Evolutionary conservation across 1,140 invertebrate genomes (phyloP).

Genomic region (Lucilia sericata): DNA sequence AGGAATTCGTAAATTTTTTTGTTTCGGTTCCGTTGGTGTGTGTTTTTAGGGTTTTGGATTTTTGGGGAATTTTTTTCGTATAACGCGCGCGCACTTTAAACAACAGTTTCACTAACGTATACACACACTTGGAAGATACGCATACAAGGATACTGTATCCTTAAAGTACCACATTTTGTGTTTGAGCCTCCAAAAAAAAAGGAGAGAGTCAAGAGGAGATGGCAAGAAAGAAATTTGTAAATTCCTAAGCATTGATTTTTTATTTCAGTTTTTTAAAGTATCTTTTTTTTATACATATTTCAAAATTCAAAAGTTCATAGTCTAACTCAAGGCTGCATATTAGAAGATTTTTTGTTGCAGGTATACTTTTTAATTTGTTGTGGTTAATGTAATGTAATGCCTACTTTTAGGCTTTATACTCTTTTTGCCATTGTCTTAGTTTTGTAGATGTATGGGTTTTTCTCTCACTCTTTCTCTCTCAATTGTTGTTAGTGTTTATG

Average conservation of each 20-base stretch:
- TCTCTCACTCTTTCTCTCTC: not conserved
- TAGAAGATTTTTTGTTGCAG: not conserved
- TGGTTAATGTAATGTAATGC: not conserved
- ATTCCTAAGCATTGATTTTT: not conserved
- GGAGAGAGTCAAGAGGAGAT: too few species aligned
- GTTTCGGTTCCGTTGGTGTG: not conserved
- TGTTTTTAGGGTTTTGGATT: not conserved
- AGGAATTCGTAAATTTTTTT: not conserved
- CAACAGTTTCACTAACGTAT: not conserved
- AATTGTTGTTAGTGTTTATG: not conserved
- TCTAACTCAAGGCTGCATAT: not conserved
- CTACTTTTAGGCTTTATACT: conserved; percentile 5
- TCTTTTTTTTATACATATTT: not conserved
- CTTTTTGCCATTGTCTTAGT: not conserved
- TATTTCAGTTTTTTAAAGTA: not conserved
- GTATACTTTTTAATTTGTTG: not conserved
- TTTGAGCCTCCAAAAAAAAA: too few species aligned
- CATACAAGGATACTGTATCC: not conserved
- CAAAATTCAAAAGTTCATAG: not conserved
- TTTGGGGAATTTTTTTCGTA: conserved; percentile 7
- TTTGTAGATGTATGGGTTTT: not conserved
- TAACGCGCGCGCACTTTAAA: conserved; percentile 37
- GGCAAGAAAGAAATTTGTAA: too few species aligned
- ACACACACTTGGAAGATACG: not conserved
- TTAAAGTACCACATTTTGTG: not conserved